phyloP scores from a whole-genome alignment of 2,797 vertebrate species.

The Darevskia nairensis region DNA sequence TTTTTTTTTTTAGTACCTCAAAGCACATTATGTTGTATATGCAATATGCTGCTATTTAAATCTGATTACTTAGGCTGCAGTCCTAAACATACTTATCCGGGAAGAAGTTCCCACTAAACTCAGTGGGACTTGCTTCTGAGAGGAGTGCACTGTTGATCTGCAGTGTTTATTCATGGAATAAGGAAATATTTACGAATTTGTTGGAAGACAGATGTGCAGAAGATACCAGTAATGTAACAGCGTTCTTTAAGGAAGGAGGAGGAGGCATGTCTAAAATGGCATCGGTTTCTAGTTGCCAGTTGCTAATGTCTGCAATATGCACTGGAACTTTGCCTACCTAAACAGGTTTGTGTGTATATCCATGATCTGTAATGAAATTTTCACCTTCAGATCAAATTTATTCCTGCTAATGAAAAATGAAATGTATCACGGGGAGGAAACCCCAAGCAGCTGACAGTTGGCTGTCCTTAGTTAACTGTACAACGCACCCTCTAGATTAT shows the following conservation, averaged over 20 bases:
- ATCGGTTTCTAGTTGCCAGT: constrained; percentile 16
- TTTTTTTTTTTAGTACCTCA: constrained; percentile 12
- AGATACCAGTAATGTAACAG: background rate
- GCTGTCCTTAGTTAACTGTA: background rate
- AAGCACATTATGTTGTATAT: background rate
- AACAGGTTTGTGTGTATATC: background rate
- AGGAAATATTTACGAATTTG: background rate
- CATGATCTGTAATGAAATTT: constrained; percentile 35
- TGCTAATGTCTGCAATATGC: constrained; percentile 20
- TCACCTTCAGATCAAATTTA: constrained; percentile 47
- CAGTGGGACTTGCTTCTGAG: background rate
- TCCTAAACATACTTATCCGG: background rate
- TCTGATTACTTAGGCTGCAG: background rate
- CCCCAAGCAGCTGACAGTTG: background rate
- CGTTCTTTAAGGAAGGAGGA: background rate
- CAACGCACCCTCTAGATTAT: background rate
- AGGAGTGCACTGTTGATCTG: background rate
- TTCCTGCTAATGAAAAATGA: constrained; percentile 23
- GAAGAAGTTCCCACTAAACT: background rate
- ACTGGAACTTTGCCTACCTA: constrained; percentile 32
- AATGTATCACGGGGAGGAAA: constrained; percentile 7
- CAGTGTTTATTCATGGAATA: background rate
- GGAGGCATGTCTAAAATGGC: background rate
- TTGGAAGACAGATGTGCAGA: background rate
- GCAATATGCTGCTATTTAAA: background rate